These are phyloP conservation scores for Danionella cerebrum DNA, from an alignment of 2,113 vertebrate species.

Conservation along the genomic window DNA sequence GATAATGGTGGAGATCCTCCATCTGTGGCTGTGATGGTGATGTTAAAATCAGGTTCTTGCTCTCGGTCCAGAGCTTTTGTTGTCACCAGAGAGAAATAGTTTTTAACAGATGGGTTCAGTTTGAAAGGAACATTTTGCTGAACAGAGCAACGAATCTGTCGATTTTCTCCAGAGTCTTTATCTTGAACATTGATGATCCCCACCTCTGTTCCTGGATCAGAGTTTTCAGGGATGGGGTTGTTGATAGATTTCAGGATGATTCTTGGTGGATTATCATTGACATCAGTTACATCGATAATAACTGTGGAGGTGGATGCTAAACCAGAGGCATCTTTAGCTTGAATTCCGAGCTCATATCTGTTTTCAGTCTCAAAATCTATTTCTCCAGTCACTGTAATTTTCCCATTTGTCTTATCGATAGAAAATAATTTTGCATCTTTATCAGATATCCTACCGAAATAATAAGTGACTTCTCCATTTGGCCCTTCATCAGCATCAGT, in stretches of 20 bases:
- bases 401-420: constrained; percentile 58
- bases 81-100: constrained; percentile 49
- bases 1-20: constrained; percentile 57
- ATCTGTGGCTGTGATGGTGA: constrained; percentile 48
- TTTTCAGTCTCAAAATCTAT: constrained; percentile 63
- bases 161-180: constrained; percentile 55
- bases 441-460: constrained; percentile 7
- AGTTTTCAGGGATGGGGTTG: constrained; percentile 51
- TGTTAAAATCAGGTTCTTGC: constrained; percentile 40
- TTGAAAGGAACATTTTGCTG: constrained; percentile 52
- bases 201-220: constrained; percentile 50
- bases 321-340: constrained; percentile 61
- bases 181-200: constrained; percentile 63
- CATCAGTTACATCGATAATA: constrained; percentile 54
- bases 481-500: constrained; percentile 57
- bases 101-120: constrained; percentile 57
- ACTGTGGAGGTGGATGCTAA: constrained; percentile 56
- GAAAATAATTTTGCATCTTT: constrained; percentile 36
- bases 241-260: constrained; percentile 55
- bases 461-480: constrained; percentile 30
- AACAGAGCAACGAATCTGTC: constrained; percentile 54
- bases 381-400: constrained; percentile 47
- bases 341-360: constrained; percentile 62
- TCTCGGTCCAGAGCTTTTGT: constrained; percentile 45
- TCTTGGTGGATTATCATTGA: constrained; percentile 65